A percentile compares a stretch with the other conserved stretches of the same genome.
Evolutionary conservation across 64 coral and sea anemone genomes (phyloP).

Genomic region (Stichodactyla mertensii): DNA sequence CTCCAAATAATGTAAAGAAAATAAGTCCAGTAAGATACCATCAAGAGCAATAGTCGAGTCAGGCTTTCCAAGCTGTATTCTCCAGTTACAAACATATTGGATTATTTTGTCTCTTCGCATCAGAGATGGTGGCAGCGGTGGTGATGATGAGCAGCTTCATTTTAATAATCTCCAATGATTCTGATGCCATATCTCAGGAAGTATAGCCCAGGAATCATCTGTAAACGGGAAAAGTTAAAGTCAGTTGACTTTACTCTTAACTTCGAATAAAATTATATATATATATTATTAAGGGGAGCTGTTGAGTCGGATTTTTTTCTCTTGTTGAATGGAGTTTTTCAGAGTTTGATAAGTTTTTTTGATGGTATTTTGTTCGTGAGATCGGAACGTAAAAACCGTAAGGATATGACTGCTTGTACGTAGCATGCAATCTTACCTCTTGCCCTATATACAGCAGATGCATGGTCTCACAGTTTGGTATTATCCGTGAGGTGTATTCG

Average conservation of each 20-base stretch:
- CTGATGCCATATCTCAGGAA: not conserved
- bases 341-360: not conserved
- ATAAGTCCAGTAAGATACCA: not conserved
- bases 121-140: not conserved
- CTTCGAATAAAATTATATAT: not conserved
- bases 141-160: not conserved
- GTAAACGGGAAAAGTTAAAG: not conserved
- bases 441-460: not conserved
- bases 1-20: not conserved
- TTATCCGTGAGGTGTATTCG: not conserved
- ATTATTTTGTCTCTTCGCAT: not conserved
- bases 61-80: not conserved
- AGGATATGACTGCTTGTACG: not conserved
- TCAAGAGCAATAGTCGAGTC: not conserved
- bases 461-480: constrained; percentile 15
- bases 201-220: not conserved
- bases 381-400: not conserved
- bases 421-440: not conserved
- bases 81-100: not conserved
- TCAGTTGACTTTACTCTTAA: not conserved
- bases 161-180: not conserved
- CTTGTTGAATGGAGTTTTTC: not conserved
- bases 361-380: not conserved
- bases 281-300: too few species aligned
- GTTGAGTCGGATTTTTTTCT: not conserved